Evolutionary conservation across 2,797 vertebrate species (phyloP).

Genomic region (Alosa sapidissima): DNA sequence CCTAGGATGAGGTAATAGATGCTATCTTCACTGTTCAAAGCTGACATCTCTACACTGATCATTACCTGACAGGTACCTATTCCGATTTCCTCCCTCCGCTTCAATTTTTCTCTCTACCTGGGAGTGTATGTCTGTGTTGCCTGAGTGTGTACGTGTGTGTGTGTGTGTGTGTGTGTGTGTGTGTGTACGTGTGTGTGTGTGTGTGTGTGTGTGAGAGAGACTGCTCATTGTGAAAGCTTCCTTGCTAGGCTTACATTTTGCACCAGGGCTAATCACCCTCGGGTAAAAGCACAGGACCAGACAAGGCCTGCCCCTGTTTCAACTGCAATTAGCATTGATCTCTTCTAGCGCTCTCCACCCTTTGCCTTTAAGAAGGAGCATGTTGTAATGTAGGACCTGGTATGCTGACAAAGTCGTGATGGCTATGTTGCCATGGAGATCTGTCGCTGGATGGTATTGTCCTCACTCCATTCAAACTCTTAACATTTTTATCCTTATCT

Average conservation of each 20-base stretch:
- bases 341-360: neutral
- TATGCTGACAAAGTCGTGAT: conserved; percentile 48
- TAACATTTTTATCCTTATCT: conserved; percentile 48
- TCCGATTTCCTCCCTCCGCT: neutral
- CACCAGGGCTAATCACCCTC: neutral
- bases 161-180: neutral
- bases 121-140: neutral
- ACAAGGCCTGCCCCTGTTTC: conserved; percentile 2
- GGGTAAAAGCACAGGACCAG: neutral
- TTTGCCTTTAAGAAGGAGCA: conserved; percentile 15
- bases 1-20: neutral
- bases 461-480: conserved; percentile 51
- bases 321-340: neutral
- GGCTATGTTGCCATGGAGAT: conserved; percentile 72
- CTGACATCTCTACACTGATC: neutral
- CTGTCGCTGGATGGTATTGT: conserved; percentile 59
- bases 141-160: neutral
- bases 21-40: neutral
- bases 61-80: neutral
- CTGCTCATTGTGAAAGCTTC: neutral
- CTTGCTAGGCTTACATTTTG: neutral
- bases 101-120: neutral
- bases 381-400: conserved; percentile 20
- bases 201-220: neutral
- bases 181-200: neutral